Evolutionary conservation across 2,797 vertebrate species (phyloP).

Genomic region (Neopelma chrysocephalum): DNA sequence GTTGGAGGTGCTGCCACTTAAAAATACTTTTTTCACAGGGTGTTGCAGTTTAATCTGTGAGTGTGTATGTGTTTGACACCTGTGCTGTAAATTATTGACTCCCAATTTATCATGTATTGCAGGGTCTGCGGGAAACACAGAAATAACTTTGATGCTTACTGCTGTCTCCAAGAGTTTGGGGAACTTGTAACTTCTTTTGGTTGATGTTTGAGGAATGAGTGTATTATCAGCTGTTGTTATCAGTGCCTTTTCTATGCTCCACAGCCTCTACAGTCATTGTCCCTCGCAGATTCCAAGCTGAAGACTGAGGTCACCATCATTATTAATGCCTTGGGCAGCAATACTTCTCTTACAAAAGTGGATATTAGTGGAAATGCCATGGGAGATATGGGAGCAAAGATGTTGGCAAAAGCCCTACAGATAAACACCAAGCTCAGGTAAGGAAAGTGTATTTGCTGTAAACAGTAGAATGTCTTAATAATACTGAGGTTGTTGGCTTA

Average conservation of each 20-base stretch:
- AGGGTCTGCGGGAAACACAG: neutral
- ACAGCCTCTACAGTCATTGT: constrained; percentile 93
- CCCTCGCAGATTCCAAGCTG: constrained; percentile 93
- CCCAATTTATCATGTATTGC: neutral
- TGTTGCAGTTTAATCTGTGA: neutral
- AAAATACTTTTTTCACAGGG: neutral
- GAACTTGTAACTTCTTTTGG: neutral
- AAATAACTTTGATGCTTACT: neutral
- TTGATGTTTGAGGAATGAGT: neutral
- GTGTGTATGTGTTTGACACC: neutral
- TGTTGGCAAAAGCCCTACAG: constrained; percentile 96
- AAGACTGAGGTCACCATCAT: constrained; percentile 94
- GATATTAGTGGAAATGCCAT: constrained; percentile 97
- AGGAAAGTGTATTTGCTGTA: neutral
- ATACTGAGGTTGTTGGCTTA: neutral
- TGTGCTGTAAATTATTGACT: neutral
- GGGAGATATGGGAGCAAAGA: constrained; percentile 98
- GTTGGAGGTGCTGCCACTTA: neutral
- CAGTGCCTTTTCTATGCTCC: neutral
- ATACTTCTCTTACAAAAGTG: constrained; percentile 91
- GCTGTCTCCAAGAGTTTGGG: neutral
- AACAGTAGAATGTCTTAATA: neutral
- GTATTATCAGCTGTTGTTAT: neutral
- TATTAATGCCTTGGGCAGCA: constrained; percentile 95
- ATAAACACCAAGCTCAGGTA: constrained; percentile 98